These are phyloP conservation scores for Anguilla rostrata DNA, from an alignment of 2,113 vertebrate species.

Conservation along the genomic window DNA sequence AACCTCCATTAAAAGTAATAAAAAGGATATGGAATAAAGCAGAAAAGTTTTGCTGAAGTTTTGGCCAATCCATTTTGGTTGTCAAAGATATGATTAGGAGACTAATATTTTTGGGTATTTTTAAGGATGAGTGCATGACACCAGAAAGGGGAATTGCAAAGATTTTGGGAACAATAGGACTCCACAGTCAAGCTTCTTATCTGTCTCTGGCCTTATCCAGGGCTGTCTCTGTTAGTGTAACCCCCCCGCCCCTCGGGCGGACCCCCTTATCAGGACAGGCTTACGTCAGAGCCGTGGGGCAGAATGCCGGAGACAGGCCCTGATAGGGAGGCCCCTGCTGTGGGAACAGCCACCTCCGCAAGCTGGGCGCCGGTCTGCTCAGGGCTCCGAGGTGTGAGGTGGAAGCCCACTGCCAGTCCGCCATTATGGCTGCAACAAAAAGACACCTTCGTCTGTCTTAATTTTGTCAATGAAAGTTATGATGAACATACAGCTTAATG, in stretches of 20 bases:
- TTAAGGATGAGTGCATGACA: slow-evolving; percentile 44
- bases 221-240: slow-evolving; percentile 75
- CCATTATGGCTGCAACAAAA: too few species aligned
- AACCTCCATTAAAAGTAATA: neutral
- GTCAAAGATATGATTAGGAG: slow-evolving; percentile 46
- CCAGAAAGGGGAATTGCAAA: slow-evolving; percentile 59
- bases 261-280: slow-evolving; percentile 48
- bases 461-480: too few species aligned
- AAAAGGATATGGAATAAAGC: slow-evolving; percentile 46
- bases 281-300: slow-evolving; percentile 51
- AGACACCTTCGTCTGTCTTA: too few species aligned
- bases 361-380: neutral
- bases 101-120: slow-evolving; percentile 52
- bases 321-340: slow-evolving; percentile 43
- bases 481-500: too few species aligned
- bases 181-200: slow-evolving; percentile 70
- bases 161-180: slow-evolving; percentile 73
- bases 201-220: slow-evolving; percentile 73
- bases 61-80: neutral
- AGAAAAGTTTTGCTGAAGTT: slow-evolving; percentile 40
- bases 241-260: slow-evolving; percentile 26
- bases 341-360: slow-evolving; percentile 34
- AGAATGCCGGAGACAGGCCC: slow-evolving; percentile 46
- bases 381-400: neutral
- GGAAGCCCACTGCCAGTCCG: neutral